These are phyloP conservation scores for Synergus umbraculus DNA, from an alignment of 2,888 invertebrate genomes.

Conservation along the genomic window DNA sequence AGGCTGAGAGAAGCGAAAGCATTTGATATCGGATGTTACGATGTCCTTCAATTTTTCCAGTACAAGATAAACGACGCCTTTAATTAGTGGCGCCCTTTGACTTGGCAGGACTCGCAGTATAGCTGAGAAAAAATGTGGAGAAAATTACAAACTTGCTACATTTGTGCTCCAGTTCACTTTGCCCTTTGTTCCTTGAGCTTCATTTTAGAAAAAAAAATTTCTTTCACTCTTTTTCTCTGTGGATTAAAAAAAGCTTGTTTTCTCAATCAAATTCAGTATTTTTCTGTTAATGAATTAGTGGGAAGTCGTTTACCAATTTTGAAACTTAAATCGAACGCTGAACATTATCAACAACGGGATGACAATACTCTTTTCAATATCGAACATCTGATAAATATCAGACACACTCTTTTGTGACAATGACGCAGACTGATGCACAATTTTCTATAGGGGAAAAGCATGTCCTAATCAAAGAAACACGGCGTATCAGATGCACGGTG, in stretches of 20 bases:
- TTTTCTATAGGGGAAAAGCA: conserved; percentile 27
- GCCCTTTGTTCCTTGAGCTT: not conserved
- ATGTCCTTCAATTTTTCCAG: conserved; percentile 8
- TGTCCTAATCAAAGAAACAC: conserved; percentile 34
- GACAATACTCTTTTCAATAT: not conserved
- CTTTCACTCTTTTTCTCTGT: not conserved
- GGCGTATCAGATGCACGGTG: conserved; percentile 24
- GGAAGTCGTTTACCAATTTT: no score
- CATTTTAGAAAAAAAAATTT: not conserved
- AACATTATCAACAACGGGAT: not conserved
- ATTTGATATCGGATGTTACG: conserved; percentile 5
- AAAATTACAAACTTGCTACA: conserved; percentile 22
- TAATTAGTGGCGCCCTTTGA: conserved; percentile 29
- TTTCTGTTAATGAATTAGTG: no score
- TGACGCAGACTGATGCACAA: not conserved
- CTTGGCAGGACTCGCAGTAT: conserved; percentile 8
- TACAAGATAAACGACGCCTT: conserved; percentile 22
- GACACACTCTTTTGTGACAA: conserved; percentile 14
- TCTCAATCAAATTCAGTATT: no score
- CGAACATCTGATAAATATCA: conserved; percentile 6
- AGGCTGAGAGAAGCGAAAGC: not conserved
- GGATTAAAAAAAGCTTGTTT: not conserved
- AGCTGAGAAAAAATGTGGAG: conserved; percentile 21
- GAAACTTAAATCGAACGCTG: no score
- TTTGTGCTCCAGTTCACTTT: conserved; percentile 32